Evolutionary conservation across 2,888 invertebrate genomes (phyloP).

Genomic region (Synergus itoensis): DNA sequence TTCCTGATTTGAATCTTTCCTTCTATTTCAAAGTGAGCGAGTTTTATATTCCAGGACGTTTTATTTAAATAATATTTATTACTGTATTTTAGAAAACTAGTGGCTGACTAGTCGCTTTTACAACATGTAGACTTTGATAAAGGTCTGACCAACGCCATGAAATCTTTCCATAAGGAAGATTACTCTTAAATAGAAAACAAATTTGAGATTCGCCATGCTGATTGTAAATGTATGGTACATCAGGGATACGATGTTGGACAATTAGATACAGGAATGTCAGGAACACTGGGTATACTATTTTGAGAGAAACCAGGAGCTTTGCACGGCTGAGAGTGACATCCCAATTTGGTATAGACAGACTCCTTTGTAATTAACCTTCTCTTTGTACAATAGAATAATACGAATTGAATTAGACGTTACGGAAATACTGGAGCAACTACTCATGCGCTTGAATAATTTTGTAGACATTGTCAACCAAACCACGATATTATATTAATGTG

Average conservation of each 20-base stretch:
- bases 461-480: not conserved
- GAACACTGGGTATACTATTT: not conserved
- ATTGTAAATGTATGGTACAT: not conserved
- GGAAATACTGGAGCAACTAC: not conserved
- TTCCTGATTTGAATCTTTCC: too few species aligned
- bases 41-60: too few species aligned
- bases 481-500: not conserved
- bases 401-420: not conserved
- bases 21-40: too few species aligned
- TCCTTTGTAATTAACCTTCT: not conserved
- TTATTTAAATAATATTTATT: too few species aligned
- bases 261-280: constrained; percentile 11
- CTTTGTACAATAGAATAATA: not conserved
- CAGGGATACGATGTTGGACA: not conserved
- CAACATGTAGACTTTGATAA: too few species aligned
- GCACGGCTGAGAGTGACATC: not conserved
- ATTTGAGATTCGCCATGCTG: not conserved
- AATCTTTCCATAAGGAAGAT: too few species aligned
- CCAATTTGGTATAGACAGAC: not conserved
- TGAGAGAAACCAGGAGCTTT: not conserved
- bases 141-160: too few species aligned
- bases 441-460: not conserved
- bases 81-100: too few species aligned
- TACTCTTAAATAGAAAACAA: not conserved
- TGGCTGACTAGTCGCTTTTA: too few species aligned